phyloP scores from a whole-genome alignment of 2,113 vertebrate genomes.

The Emydura subglobosa region DNA sequence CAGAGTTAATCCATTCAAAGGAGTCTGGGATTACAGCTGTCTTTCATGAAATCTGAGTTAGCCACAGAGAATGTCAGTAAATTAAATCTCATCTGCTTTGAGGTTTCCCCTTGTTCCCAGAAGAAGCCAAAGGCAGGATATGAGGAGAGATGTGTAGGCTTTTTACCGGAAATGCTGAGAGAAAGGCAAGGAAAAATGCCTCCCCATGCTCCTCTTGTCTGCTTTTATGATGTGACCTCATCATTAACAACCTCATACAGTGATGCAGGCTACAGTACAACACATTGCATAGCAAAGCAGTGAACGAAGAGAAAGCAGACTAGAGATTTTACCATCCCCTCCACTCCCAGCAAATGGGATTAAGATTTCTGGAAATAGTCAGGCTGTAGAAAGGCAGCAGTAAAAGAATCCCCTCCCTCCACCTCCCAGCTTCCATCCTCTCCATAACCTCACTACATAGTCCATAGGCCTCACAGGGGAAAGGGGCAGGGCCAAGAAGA shows the following conservation, averaged over 20 bases:
- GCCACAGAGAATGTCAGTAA: conserved; percentile 75
- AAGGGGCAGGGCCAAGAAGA: rapidly evolving
- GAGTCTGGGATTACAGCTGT: conserved; percentile 64
- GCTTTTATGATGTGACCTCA: conserved; percentile 52
- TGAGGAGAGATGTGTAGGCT: conserved; percentile 75
- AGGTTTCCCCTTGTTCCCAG: conserved; percentile 77
- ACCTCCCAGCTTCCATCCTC: neutral
- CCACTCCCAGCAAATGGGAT: rapidly evolving
- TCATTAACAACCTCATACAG: neutral
- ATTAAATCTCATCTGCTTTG: conserved; percentile 79
- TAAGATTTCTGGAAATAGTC: neutral
- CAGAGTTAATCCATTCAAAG: conserved; percentile 43
- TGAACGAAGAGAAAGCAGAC: neutral
- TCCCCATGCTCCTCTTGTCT: conserved; percentile 56
- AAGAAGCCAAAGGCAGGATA: conserved; percentile 76
- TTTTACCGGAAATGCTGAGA: conserved; percentile 70
- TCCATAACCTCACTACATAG: neutral
- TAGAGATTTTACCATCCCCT: neutral
- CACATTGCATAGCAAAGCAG: neutral
- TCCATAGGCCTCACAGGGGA: rapidly evolving
- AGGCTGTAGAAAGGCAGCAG: neutral
- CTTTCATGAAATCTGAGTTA: conserved; percentile 69
- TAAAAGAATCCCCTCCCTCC: neutral
- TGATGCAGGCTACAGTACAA: neutral
- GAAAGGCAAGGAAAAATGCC: conserved; percentile 20